Evolutionary conservation across 2,113 vertebrate genomes (phyloP).

Genomic region (Poeciliopsis turrubarensis): DNA sequence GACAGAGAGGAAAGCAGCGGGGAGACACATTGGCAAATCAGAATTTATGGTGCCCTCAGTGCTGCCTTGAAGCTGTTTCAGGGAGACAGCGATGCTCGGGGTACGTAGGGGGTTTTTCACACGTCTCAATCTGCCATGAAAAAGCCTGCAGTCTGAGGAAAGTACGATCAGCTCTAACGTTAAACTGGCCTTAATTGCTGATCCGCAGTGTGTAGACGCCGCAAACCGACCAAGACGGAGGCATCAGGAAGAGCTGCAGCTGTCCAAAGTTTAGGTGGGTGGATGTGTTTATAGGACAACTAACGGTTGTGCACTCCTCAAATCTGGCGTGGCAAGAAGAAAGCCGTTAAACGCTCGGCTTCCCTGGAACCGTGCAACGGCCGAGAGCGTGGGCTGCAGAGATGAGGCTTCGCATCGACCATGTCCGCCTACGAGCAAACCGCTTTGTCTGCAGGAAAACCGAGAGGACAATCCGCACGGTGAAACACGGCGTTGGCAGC

Average conservation of each 20-base stretch:
- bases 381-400: too few species aligned
- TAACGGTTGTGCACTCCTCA: too few species aligned
- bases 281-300: too few species aligned
- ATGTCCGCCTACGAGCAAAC: not conserved
- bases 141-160: constrained; percentile 15
- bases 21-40: constrained; percentile 47
- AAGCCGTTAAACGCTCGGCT: too few species aligned
- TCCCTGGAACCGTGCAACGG: too few species aligned
- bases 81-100: constrained; percentile 39
- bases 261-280: too few species aligned
- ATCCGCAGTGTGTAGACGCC: not conserved
- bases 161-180: constrained; percentile 1
- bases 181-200: constrained; percentile 2
- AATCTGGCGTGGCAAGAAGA: too few species aligned
- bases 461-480: too few species aligned
- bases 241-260: too few species aligned
- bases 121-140: constrained; percentile 35
- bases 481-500: not conserved
- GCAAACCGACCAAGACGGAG: not conserved
- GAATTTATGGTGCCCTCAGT: constrained; percentile 50
- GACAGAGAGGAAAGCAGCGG: constrained; percentile 54
- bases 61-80: constrained; percentile 38
- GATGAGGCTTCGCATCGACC: too few species aligned
- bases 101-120: constrained; percentile 17
- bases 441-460: not conserved